Percentiles rank a stretch among this genome's conserved stretches.
These are phyloP conservation scores for Antitype chi DNA, from an alignment of 2,888 invertebrate species.

Conservation along the genomic window DNA sequence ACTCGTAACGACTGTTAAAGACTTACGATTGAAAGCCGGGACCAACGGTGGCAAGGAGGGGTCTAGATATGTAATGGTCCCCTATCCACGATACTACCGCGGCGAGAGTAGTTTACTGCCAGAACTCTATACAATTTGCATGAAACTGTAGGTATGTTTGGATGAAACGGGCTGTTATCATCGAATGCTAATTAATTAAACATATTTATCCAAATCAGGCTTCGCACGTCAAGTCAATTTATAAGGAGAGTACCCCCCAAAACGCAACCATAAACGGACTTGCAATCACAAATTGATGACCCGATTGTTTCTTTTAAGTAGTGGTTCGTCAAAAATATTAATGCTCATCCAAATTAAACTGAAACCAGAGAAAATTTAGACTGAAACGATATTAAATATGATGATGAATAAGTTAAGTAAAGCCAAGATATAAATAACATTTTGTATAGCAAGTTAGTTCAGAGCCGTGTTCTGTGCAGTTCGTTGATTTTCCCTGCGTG, in stretches of 20 bases:
- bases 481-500: conserved; percentile 77
- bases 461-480: conserved; percentile 48
- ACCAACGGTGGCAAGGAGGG: not conserved
- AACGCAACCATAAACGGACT: conserved; percentile 6
- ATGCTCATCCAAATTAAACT: no score
- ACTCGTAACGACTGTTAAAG: not conserved
- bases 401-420: conserved; percentile 19
- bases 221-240: conserved; percentile 20
- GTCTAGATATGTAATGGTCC: not conserved
- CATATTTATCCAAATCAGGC: conserved; percentile 19
- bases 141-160: not conserved
- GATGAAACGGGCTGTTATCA: not conserved
- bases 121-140: not conserved
- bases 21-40: not conserved
- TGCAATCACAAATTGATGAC: conserved; percentile 1
- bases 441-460: conserved; percentile 52
- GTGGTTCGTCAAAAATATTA: not conserved
- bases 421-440: conserved; percentile 24
- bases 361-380: not conserved
- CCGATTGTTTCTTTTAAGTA: conserved; percentile 12
- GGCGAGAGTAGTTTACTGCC: not conserved
- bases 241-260: conserved; percentile 15
- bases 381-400: not conserved
- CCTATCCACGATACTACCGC: not conserved
- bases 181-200: conserved; percentile 19